Evolutionary conservation across 2,888 invertebrate genomes (phyloP).

Genomic region (Apocheima hispidaria): DNA sequence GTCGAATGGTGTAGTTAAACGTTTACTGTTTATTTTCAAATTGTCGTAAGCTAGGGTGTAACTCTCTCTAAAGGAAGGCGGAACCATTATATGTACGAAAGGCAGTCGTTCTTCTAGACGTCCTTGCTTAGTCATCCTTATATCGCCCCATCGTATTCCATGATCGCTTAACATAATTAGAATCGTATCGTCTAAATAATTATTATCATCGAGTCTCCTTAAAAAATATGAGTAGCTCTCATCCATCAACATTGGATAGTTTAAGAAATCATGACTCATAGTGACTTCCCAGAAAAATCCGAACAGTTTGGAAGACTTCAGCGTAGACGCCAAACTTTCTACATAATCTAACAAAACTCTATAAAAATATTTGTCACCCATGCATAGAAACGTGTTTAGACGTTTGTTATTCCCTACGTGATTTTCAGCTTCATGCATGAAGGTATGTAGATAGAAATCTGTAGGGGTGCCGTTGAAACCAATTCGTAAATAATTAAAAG

Average conservation of each 20-base stretch:
- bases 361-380: slow-evolving; percentile 89
- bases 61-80: slow-evolving; percentile 88
- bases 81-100: slow-evolving; percentile 90
- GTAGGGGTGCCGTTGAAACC: slow-evolving; percentile 94
- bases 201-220: slow-evolving; percentile 75
- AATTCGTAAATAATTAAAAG: slow-evolving; percentile 92
- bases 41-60: slow-evolving; percentile 88
- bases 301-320: slow-evolving; percentile 88
- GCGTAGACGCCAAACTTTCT: slow-evolving; percentile 86
- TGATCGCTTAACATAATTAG: slow-evolving; percentile 94
- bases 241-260: slow-evolving; percentile 92
- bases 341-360: slow-evolving; percentile 91
- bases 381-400: slow-evolving; percentile 89
- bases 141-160: slow-evolving; percentile 94
- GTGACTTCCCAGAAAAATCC: slow-evolving; percentile 94
- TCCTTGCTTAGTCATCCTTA: slow-evolving; percentile 94
- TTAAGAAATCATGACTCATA: slow-evolving; percentile 94
- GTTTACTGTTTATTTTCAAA: slow-evolving; percentile 87
- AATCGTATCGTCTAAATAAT: slow-evolving; percentile 88
- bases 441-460: slow-evolving; percentile 93
- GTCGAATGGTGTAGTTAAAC: slow-evolving; percentile 94
- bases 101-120: slow-evolving; percentile 95
- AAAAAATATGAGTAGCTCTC: slow-evolving; percentile 87
- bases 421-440: slow-evolving; percentile 89
- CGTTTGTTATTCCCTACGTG: slow-evolving; percentile 88